phyloP scores from a whole-genome alignment of 1,140 invertebrate species.

The Bombus huntii region DNA sequence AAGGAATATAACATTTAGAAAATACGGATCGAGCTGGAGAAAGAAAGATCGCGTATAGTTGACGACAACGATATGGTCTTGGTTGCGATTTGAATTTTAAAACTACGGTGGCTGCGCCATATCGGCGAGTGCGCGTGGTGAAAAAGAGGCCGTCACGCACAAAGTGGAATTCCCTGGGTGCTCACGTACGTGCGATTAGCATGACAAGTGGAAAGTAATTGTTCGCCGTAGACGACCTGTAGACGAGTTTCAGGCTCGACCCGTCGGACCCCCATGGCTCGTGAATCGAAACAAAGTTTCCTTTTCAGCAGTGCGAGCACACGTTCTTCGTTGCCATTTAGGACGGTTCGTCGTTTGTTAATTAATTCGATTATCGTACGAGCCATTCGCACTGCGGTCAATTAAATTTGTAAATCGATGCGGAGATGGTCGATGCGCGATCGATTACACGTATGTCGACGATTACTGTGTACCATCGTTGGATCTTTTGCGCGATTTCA shows the following conservation, averaged over 20 bases:
- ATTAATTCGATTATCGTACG: constrained; percentile 42
- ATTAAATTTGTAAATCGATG: not conserved
- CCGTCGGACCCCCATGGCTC: constrained; percentile 35
- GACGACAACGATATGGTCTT: not conserved
- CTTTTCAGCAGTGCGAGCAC: constrained; percentile 1
- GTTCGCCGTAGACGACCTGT: constrained; percentile 54
- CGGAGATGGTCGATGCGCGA: not conserved
- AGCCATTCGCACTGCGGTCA: too few relatives aligned
- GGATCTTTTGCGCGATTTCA: too few relatives aligned
- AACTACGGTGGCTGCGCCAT: not conserved
- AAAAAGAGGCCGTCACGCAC: constrained; percentile 48
- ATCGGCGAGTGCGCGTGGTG: constrained; percentile 1
- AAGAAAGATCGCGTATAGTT: not conserved
- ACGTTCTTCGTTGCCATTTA: not conserved
- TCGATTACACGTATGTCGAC: too few relatives aligned
- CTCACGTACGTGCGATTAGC: constrained; percentile 51
- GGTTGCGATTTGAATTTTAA: constrained; percentile 31
- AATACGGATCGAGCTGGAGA: not conserved
- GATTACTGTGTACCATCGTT: too few relatives aligned
- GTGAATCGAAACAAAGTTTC: constrained; percentile 51
- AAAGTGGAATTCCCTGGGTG: constrained; percentile 48
- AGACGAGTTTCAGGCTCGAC: constrained; percentile 42
- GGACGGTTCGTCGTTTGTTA: constrained; percentile 2
- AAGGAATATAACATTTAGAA: not conserved
- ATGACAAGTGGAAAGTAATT: constrained; percentile 63